A percentile compares a stretch with the other conserved stretches of the same genome.
These are phyloP conservation scores for Zingel zingel DNA, from an alignment of 2,113 vertebrate genomes.

Conservation along the genomic window DNA sequence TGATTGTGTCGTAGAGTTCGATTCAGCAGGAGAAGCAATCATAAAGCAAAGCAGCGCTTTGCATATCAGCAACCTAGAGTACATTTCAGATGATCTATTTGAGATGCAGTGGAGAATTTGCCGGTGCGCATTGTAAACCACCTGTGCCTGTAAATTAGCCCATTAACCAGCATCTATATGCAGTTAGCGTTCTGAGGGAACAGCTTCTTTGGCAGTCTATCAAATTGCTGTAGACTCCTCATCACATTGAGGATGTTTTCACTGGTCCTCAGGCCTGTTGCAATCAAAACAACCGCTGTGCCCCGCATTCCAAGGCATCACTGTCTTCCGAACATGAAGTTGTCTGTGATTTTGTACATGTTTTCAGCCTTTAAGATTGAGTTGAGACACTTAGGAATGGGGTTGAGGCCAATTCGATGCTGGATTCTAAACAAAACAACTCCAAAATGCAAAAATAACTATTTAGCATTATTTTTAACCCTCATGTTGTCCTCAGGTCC, in stretches of 20 bases:
- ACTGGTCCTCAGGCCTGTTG: constrained; percentile 41
- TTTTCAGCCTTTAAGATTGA: constrained; percentile 13
- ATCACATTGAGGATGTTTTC: constrained; percentile 56
- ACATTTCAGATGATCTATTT: constrained; percentile 65
- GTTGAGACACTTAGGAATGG: neutral
- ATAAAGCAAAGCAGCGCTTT: constrained; percentile 46
- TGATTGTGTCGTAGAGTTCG: constrained; percentile 32
- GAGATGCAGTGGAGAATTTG: constrained; percentile 56
- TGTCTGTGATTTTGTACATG: constrained; percentile 6
- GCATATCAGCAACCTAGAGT: constrained; percentile 52
- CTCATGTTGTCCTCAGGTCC: too few relatives aligned
- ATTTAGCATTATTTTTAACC: neutral
- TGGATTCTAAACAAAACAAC: neutral
- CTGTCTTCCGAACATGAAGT: constrained; percentile 10
- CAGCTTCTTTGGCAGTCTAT: constrained; percentile 70
- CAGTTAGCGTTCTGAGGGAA: constrained; percentile 62
- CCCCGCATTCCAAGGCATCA: constrained; percentile 39
- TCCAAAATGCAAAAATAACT: neutral
- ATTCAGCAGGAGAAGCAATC: constrained; percentile 41
- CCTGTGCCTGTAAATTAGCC: constrained; percentile 80
- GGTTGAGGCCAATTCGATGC: neutral
- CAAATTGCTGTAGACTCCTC: constrained; percentile 63
- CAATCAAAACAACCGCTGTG: constrained; percentile 57
- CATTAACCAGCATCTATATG: constrained; percentile 77
- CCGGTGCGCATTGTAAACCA: constrained; percentile 67